Conservation (phyloP, 1,140 invertebrate species). For the Asobara japonica region DNA sequence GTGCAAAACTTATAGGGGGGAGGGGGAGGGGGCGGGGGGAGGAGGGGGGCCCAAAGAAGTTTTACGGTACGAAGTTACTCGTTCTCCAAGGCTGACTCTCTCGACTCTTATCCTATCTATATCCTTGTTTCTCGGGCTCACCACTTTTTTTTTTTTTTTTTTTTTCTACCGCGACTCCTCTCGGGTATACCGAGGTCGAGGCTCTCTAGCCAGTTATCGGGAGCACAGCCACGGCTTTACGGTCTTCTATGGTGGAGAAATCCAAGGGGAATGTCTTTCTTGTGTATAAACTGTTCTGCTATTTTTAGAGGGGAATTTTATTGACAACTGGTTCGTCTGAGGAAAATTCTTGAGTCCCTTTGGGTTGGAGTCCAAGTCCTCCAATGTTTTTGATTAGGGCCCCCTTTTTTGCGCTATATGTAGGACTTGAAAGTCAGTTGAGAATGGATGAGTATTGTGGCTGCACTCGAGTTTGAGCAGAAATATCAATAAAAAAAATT, state of each 20-base stretch:
- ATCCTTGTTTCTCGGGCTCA: conserved; percentile 2
- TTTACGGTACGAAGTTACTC: conserved; percentile 13
- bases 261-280: conserved; percentile 10
- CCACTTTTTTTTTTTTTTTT: too few relatives aligned
- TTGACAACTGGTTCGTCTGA: neutral
- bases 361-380: neutral
- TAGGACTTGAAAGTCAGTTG: too few relatives aligned
- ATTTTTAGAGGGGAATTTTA: neutral
- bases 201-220: conserved; percentile 29
- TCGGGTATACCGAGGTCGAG: conserved; percentile 21
- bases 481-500: too few relatives aligned
- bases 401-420: too few relatives aligned
- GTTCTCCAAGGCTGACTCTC: conserved; percentile 9
- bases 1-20: conserved; percentile 10
- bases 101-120: conserved; percentile 16
- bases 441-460: too few relatives aligned
- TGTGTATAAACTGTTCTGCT: neutral
- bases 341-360: neutral
- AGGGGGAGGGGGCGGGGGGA: neutral
- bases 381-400: neutral
- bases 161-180: conserved; percentile 16
- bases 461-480: too few relatives aligned
- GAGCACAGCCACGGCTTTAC: conserved; percentile 26
- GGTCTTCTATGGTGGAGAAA: conserved; percentile 11
- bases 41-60: neutral